A percentile compares a stretch with the other conserved stretches of the same genome.
Evolutionary conservation across 2,888 invertebrate genomes (phyloP).

Genomic region (Ditula angustiorana): DNA sequence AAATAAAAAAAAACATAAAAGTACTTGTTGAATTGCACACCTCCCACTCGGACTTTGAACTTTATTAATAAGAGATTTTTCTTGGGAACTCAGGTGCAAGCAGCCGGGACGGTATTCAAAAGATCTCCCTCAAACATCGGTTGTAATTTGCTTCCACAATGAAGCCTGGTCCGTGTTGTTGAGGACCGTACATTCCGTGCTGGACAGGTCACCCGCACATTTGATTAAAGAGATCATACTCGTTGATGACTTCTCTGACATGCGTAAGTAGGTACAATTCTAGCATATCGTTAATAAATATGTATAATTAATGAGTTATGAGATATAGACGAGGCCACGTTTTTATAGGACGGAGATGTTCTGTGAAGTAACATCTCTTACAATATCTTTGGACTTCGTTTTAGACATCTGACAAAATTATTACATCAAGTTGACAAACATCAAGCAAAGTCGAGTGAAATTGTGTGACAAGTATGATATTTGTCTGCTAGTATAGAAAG

Average conservation of each 20-base stretch:
- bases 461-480: too few relatives aligned
- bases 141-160: slow-evolving; percentile 98
- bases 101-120: slow-evolving; percentile 88
- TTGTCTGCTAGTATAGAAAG: too few relatives aligned
- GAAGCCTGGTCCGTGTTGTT: slow-evolving; percentile 99
- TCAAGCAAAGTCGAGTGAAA: too few relatives aligned
- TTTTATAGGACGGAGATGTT: not conserved
- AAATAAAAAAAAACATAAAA: too few relatives aligned
- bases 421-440: too few relatives aligned
- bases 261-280: slow-evolving; percentile 89
- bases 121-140: slow-evolving; percentile 93
- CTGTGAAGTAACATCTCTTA: too few relatives aligned
- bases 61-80: slow-evolving; percentile 2
- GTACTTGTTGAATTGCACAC: not conserved
- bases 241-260: slow-evolving; percentile 98
- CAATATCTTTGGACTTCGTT: too few relatives aligned
- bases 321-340: not conserved
- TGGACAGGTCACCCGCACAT: slow-evolving; percentile 96
- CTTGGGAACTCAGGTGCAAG: slow-evolving; percentile 89
- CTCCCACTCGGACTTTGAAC: not conserved
- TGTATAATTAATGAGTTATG: not conserved
- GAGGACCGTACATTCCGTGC: slow-evolving; percentile 97
- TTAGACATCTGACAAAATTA: too few relatives aligned
- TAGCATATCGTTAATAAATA: not conserved
- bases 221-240: slow-evolving; percentile 97